Evolutionary conservation across 2,113 vertebrate genomes (phyloP).

Genomic region (Microtus richardsoni): DNA sequence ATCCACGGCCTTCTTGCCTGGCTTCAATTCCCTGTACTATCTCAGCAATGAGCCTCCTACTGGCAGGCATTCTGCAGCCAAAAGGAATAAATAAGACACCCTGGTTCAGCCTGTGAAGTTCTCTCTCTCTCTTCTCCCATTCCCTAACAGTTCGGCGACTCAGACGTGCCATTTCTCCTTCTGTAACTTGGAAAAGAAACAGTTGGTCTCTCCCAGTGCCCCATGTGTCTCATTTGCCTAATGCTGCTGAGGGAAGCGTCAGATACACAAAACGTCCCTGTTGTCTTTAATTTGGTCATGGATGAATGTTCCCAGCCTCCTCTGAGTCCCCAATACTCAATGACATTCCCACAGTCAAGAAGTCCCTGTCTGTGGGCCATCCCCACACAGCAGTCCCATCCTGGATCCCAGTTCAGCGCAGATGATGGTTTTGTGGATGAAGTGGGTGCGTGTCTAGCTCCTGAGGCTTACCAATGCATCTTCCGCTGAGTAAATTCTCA

Average conservation of each 20-base stretch:
- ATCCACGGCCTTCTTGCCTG: constrained; percentile 66
- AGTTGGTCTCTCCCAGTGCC: not conserved
- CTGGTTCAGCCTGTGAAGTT: constrained; percentile 34
- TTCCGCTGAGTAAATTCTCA: not conserved
- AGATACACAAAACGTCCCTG: not conserved
- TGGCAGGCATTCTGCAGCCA: constrained; percentile 74
- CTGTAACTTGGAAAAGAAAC: constrained; percentile 29
- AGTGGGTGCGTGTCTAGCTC: not conserved
- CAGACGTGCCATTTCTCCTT: not conserved
- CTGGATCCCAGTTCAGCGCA: not conserved
- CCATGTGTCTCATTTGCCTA: not conserved
- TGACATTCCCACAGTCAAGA: constrained; percentile 37
- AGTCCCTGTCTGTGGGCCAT: constrained; percentile 28
- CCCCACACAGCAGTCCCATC: not conserved
- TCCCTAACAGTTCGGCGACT: not conserved
- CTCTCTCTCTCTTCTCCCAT: not conserved
- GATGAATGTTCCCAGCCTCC: not conserved
- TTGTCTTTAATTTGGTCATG: constrained; percentile 39
- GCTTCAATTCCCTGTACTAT: constrained; percentile 70
- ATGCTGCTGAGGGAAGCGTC: not conserved
- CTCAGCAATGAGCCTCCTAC: constrained; percentile 74
- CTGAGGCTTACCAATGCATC: not conserved
- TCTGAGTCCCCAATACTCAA: constrained; percentile 55
- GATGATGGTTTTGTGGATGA: not conserved
- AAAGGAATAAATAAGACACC: constrained; percentile 74